phyloP scores from a whole-genome alignment of 2,888 invertebrate genomes.

The Odontomyia ornata region DNA sequence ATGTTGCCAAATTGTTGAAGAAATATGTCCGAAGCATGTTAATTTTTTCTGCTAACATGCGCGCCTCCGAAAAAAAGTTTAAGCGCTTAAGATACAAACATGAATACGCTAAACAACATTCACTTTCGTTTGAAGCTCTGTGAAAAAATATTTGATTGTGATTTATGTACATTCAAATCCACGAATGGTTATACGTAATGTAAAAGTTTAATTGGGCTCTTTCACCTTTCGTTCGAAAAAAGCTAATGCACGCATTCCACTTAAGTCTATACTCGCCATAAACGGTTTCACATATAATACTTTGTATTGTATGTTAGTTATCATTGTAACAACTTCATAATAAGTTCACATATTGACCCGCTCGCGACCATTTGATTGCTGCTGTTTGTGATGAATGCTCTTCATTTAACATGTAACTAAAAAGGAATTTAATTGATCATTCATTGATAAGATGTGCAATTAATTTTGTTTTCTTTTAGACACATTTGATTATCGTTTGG shows the following conservation, averaged over 20 bases:
- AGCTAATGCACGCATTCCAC: neutral
- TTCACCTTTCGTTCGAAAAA: neutral
- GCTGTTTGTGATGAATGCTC: neutral
- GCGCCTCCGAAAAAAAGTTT: too few relatives aligned
- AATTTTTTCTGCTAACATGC: too few relatives aligned
- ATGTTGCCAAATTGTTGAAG: too few relatives aligned
- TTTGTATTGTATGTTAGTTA: neutral
- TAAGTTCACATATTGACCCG: neutral
- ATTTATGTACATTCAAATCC: too few relatives aligned
- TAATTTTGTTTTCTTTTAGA: neutral
- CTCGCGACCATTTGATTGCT: neutral
- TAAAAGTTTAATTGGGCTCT: constrained; percentile 1
- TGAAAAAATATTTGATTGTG: neutral
- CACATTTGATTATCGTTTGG: neutral
- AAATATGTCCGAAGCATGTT: too few relatives aligned
- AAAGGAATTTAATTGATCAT: constrained; percentile 5
- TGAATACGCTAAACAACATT: neutral
- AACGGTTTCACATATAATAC: neutral
- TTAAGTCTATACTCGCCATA: neutral
- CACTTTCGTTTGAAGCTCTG: neutral
- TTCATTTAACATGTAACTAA: neutral
- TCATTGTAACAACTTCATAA: neutral
- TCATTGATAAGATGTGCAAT: constrained; percentile 8
- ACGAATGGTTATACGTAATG: neutral
- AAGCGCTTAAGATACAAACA: neutral